Evolutionary conservation across 2,888 invertebrate species (phyloP).

Genomic region (Ornithoptera alexandrae): DNA sequence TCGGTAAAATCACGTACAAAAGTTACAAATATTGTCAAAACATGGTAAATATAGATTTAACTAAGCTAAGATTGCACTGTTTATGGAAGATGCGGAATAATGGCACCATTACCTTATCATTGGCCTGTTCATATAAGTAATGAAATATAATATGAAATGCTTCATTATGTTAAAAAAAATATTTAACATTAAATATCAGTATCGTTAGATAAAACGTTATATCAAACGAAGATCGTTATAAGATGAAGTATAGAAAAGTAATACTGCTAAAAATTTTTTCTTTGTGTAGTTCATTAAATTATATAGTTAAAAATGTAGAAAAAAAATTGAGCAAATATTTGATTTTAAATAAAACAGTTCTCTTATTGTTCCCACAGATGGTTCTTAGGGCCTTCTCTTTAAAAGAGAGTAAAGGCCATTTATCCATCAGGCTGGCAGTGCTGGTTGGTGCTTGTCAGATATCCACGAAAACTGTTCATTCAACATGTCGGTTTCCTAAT

Average conservation of each 20-base stretch:
- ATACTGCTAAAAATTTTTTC: neutral
- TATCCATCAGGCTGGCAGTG: no score
- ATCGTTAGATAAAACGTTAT: neutral
- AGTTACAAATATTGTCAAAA: constrained; percentile 7
- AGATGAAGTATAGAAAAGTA: neutral
- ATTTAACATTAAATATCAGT: neutral
- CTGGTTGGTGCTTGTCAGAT: no score
- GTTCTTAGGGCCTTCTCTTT: no score
- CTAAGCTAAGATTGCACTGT: constrained; percentile 29
- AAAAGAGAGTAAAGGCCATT: no score
- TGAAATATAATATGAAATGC: neutral
- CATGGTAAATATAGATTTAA: constrained; percentile 10
- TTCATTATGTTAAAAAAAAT: neutral
- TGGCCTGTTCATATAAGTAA: neutral
- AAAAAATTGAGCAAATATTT: constrained; percentile 13
- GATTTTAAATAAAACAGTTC: neutral
- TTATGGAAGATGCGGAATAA: constrained; percentile 18
- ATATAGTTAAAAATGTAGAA: neutral
- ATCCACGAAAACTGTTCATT: no score
- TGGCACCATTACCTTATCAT: neutral
- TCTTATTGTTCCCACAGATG: no score
- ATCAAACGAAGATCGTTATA: neutral
- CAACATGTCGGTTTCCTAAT: no score
- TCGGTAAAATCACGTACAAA: constrained; percentile 20
- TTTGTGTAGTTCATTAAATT: neutral